Conservation (phyloP, 2,113 vertebrate genomes). For the Tenrec ecaudatus region DNA sequence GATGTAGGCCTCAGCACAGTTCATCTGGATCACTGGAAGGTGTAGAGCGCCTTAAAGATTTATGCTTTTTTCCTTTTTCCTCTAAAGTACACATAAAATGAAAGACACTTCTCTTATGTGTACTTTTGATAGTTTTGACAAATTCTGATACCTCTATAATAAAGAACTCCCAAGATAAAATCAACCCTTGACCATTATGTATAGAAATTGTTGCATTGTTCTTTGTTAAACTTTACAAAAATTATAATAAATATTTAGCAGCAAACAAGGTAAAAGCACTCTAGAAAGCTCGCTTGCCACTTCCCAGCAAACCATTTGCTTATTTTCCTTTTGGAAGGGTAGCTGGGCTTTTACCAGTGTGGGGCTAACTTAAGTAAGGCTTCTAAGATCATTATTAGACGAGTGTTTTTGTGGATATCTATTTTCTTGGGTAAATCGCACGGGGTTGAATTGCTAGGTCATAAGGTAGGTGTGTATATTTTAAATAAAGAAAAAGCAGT, state of each 20-base stretch:
- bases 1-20: neutral
- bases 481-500: neutral
- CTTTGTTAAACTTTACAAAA: neutral
- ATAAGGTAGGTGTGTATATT: constrained; percentile 20
- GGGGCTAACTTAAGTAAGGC: neutral
- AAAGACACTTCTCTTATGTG: neutral
- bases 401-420: neutral
- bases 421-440: constrained; percentile 18
- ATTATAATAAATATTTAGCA: neutral
- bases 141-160: neutral
- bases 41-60: neutral
- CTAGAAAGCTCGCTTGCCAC: neutral
- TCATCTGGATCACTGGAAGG: neutral
- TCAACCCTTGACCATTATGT: neutral
- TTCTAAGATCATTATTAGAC: neutral
- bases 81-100: neutral
- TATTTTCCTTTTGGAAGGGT: constrained; percentile 33
- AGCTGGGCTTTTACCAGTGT: neutral
- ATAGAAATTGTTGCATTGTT: neutral
- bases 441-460: neutral
- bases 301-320: neutral
- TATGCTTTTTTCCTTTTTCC: neutral
- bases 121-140: constrained; percentile 47
- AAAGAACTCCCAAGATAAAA: neutral
- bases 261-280: neutral